These are phyloP conservation scores for Thymelicus sylvestris DNA, from an alignment of 2,888 invertebrate species.

Conservation along the genomic window DNA sequence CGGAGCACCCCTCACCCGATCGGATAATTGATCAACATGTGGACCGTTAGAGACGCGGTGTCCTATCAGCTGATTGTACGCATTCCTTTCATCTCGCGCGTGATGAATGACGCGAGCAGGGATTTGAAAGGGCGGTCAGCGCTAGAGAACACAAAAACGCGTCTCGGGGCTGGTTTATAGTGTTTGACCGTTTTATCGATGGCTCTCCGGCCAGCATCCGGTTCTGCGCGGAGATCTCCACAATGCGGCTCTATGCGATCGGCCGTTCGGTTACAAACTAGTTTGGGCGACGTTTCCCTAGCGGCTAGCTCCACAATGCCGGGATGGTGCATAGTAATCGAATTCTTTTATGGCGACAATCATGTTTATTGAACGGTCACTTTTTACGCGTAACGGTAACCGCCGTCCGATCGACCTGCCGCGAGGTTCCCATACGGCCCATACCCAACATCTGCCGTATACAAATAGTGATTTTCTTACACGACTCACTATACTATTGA, in stretches of 20 bases:
- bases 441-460: conserved; percentile 31
- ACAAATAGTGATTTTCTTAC: conserved; percentile 28
- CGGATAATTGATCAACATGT: conserved; percentile 72
- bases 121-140: conserved; percentile 67
- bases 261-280: conserved; percentile 76
- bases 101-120: conserved; percentile 69
- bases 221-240: conserved; percentile 78
- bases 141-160: conserved; percentile 71
- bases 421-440: conserved; percentile 35
- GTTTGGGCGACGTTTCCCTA: conserved; percentile 74
- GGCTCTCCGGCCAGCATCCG: conserved; percentile 78
- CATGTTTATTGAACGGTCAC: conserved; percentile 68
- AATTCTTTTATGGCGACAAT: conserved; percentile 73
- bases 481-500: conserved; percentile 22
- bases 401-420: conserved; percentile 30
- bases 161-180: conserved; percentile 72
- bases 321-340: conserved; percentile 75
- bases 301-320: conserved; percentile 56
- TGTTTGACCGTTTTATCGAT: conserved; percentile 75
- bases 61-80: conserved; percentile 74
- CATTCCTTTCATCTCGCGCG: conserved; percentile 70
- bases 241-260: conserved; percentile 72
- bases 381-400: conserved; percentile 60
- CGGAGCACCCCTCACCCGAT: conserved; percentile 46
- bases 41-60: conserved; percentile 67